These are phyloP conservation scores for Pteruthius melanotis DNA, from an alignment of 2,113 vertebrate species.

Conservation along the genomic window DNA sequence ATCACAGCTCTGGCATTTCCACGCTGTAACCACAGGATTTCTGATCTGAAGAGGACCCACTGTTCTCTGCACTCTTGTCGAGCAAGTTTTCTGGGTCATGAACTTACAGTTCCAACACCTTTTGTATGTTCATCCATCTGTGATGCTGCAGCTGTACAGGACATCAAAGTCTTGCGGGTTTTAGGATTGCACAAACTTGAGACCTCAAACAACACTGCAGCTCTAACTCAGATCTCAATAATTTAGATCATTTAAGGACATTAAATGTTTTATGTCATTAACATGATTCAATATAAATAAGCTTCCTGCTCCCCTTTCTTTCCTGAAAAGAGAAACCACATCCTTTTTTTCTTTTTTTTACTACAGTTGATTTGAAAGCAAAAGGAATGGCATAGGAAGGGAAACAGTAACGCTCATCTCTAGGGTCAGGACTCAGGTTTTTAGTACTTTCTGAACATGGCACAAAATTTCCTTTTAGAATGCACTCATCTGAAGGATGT, in stretches of 20 bases:
- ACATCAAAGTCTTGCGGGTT: background rate
- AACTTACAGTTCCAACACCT: background rate
- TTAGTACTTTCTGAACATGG: background rate
- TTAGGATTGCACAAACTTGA: background rate
- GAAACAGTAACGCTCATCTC: background rate
- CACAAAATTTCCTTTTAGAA: background rate
- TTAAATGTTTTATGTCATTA: background rate
- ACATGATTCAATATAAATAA: background rate
- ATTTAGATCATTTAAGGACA: constrained; percentile 5
- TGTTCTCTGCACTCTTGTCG: background rate
- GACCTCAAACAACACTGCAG: background rate
- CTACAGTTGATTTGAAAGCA: background rate
- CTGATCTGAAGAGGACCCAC: background rate
- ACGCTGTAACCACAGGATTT: background rate
- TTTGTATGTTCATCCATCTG: background rate
- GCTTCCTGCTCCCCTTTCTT: background rate
- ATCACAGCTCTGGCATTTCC: background rate
- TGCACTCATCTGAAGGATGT: background rate
- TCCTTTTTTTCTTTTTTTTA: background rate
- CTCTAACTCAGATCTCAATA: background rate
- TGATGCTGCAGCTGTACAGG: background rate
- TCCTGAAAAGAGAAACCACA: background rate
- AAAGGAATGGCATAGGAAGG: background rate
- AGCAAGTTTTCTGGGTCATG: background rate
- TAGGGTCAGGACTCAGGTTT: background rate